These are phyloP conservation scores for Microtus pennsylvanicus DNA, from an alignment of 2,113 vertebrate species.

Conservation along the genomic window DNA sequence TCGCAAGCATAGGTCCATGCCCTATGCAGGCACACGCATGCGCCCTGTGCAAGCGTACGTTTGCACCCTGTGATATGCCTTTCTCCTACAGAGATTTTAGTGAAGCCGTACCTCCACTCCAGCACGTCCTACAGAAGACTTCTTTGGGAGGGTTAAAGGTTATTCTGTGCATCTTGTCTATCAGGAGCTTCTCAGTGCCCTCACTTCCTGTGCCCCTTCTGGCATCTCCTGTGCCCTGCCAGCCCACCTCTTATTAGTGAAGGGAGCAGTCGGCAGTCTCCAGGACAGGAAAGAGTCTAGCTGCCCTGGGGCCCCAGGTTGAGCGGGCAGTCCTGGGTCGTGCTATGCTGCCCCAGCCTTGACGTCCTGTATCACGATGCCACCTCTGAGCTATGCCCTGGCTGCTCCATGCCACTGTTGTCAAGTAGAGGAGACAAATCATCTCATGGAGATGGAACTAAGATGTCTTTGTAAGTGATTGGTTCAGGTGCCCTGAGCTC, in stretches of 20 bases:
- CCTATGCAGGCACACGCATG: too few relatives aligned
- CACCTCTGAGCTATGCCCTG: not conserved
- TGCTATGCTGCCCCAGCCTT: too few relatives aligned
- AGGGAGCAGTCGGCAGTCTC: accelerated
- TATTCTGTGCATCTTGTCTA: not conserved
- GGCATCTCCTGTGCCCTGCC: not conserved
- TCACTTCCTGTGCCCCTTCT: accelerated
- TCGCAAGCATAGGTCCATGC: too few relatives aligned
- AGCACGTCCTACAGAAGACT: not conserved
- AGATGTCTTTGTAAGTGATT: not conserved
- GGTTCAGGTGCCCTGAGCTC: too few relatives aligned
- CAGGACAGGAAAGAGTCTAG: accelerated
- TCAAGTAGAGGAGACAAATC: not conserved
- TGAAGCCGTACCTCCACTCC: not conserved
- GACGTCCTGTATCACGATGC: accelerated
- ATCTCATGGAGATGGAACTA: not conserved
- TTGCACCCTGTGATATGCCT: not conserved
- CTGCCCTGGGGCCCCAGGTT: accelerated
- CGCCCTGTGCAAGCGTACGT: too few relatives aligned
- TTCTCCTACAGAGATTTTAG: not conserved
- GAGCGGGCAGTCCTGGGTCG: accelerated
- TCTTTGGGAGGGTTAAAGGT: not conserved
- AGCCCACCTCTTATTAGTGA: not conserved
- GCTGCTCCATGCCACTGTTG: accelerated
- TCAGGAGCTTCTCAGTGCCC: not conserved